Base-by-base conservation (phyloP, 2,888 invertebrate genomes). In the Plebejus argus region DNA sequence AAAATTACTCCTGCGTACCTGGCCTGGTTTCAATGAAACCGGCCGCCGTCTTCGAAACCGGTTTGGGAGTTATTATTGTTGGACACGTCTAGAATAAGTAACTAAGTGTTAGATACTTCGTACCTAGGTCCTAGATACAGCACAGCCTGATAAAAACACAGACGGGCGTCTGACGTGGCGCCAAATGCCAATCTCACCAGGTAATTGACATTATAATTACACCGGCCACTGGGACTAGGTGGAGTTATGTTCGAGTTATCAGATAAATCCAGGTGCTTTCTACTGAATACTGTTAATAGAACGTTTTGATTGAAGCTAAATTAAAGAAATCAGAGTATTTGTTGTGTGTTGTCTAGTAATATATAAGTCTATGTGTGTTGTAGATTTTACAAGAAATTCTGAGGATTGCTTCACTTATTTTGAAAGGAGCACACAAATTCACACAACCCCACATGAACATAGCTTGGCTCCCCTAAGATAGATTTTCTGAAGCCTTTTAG, bases 121-220 rank as follows among this genome's bases (percentile, higher is more conserved):
- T 18, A 18, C 53, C 53, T 53, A 18, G 4, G 53, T 18, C 18
- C 53, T 18, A 53, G 53, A 53, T 53, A 53, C 53, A 18, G 53
- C 18, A 4, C 18, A 3, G 53, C 53, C 53, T 18, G 61, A 61
- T 61, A 61, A 61, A 61, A 61, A 61, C 61, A 23, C 23, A 23
- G 61, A 23, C 61, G 1, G 28, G 28, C 20, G 66, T 66, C 66
- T 33, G 66, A 20, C 28, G 20, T 28, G 66, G 66, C 66, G 66
- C 66, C 66, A 15, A 66, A 15, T 33, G 66, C 66, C 66, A 66
- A 66, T 66, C 66, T 66, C 28, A 5, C 18, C 6, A 18, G 28
- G 66, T 66, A 66, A 33, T 66, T 66, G 66, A 66, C 66, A 66
- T 15, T 66, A 18, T 66, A 66, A 66, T 66, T 66, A 66, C 66